Percentiles rank a stretch among this genome's conserved stretches.
Conservation (phyloP, 2,888 invertebrate species). For the Brachycybe producta region DNA sequence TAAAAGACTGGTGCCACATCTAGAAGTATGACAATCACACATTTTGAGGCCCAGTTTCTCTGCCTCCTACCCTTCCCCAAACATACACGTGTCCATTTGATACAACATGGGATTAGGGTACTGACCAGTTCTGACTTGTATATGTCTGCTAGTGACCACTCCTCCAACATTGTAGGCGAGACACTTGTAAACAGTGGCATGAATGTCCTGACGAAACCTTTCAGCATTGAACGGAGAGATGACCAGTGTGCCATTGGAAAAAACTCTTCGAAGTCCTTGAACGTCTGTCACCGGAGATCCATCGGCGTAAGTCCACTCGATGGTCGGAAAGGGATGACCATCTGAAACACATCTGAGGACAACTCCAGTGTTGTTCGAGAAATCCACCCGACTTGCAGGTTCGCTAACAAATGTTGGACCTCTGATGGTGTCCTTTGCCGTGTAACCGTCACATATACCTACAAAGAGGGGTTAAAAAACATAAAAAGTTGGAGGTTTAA, state of each 20-base stretch:
- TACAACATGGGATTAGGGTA: no score
- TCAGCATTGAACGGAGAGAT: conserved; percentile 12
- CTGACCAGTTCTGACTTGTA: conserved; percentile 17
- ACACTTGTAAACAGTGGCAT: conserved; percentile 17
- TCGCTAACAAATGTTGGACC: conserved; percentile 14
- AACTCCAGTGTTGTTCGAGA: conserved; percentile 17
- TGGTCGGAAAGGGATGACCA: conserved; percentile 5
- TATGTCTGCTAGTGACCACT: conserved; percentile 8
- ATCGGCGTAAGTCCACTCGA: conserved; percentile 14
- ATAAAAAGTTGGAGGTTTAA: no score
- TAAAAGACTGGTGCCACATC: no score
- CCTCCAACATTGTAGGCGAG: conserved; percentile 15
- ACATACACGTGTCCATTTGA: no score
- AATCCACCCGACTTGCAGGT: conserved; percentile 16
- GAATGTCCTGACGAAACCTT: conserved; percentile 17
- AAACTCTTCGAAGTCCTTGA: conserved; percentile 10
- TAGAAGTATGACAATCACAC: no score
- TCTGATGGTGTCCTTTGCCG: no score
- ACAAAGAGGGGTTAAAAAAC: no score
- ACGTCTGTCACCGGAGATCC: conserved; percentile 9
- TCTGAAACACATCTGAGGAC: conserved; percentile 11
- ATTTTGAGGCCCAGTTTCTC: no score
- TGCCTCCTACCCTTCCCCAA: no score
- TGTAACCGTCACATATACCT: no score
- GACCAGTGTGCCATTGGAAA: conserved; percentile 15